These are phyloP conservation scores for Xylophagus ater DNA, from an alignment of 2,888 invertebrate species.

Conservation along the genomic window DNA sequence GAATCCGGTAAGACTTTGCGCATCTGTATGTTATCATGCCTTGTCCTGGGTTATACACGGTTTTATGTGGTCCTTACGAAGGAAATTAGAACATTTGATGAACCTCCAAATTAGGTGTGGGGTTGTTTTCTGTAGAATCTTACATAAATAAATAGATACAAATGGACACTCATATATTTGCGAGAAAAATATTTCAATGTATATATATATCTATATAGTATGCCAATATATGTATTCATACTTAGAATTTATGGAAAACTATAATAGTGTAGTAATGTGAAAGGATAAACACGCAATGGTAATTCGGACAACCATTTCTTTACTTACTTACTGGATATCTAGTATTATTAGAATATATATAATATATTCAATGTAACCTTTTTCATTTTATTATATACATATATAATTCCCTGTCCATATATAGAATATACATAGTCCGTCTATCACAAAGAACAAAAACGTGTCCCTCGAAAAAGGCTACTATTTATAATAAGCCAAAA, in stretches of 20 bases:
- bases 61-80: constrained; percentile 4
- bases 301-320: neutral
- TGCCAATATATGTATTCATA: neutral
- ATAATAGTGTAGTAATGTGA: too few relatives aligned
- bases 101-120: constrained; percentile 7
- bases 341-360: too few relatives aligned
- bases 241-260: neutral
- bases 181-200: neutral
- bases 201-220: neutral
- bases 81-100: constrained; percentile 13
- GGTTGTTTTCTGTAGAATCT: constrained; percentile 4
- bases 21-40: too few relatives aligned
- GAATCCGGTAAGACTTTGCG: too few relatives aligned
- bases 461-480: constrained; percentile 14
- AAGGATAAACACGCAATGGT: constrained; percentile 3
- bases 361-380: too few relatives aligned
- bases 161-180: neutral
- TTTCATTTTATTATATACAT: too few relatives aligned
- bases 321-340: too few relatives aligned
- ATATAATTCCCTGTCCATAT: constrained; percentile 7
- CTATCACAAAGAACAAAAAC: constrained; percentile 13
- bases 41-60: too few relatives aligned
- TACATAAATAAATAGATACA: constrained; percentile 7
- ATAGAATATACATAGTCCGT: constrained; percentile 10
- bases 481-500: constrained; percentile 18